Evolutionary conservation across 2,797 vertebrate species (phyloP), one percentile per base, ranked within the genome.

Genomic region (Petrocephalus schoutedeni): DNA sequence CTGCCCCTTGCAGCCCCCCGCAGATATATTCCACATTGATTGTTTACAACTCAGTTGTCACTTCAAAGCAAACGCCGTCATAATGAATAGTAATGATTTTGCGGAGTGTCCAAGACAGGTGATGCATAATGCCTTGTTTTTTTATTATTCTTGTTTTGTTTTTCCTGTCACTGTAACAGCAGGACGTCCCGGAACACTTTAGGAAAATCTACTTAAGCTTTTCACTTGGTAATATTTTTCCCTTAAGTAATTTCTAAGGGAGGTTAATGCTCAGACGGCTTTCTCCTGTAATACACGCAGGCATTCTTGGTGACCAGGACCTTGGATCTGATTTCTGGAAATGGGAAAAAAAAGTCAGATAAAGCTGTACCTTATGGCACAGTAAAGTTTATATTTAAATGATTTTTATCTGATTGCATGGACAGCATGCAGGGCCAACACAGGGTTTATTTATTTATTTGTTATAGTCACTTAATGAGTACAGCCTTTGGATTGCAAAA

Each of bases 61-160:
- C 96, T 96, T 95, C 92, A 95, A 96, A 97, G 93, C 96, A 96
- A 98, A 98, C 96, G 97, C 96, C 98, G 97, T 96, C 97, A 97
- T 98, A 98, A 98, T 97, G 96, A 97, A 97, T 95, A 97, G 95
- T 95, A 97, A 98, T 96, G 95, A 93, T 97, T 94, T 90, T 91
- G 92, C 92, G 95, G 93, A 96, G 91, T 91, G 92, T 90, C 94
- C 92, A 92, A 93, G 95, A 95, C 92, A 96, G 94, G 95, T 93
- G 93, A 95, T 91, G 94, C 92, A 93, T 77, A n/a, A 45, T 45
- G 71, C 32, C 16, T 45, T 41, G 71, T n/a, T 77, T 77, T 8
- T 41, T 51, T 51, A 51, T 51, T 51, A 51, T 51, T 51, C 12
- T 14, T 12, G 10, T 19, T 57, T 45, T 77, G 6, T 45, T 77